Conservation (phyloP, 2,888 invertebrate species). For the Icerya purchasi region DNA sequence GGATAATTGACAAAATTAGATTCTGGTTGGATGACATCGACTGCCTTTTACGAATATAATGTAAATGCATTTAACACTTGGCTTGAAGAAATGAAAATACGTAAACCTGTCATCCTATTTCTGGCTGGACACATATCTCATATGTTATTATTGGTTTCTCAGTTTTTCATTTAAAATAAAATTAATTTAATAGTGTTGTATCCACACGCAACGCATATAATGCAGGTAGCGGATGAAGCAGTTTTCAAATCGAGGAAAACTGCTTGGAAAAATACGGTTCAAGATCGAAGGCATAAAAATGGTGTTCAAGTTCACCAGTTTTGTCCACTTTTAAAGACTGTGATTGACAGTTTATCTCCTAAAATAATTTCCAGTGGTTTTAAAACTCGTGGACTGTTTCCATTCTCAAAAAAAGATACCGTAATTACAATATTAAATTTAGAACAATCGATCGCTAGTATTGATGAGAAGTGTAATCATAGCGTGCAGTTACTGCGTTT, state of each 20-base stretch:
- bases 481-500: too few species aligned
- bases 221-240: not conserved
- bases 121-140: too few species aligned
- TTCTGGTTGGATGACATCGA: not conserved
- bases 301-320: not conserved
- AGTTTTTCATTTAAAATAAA: not conserved
- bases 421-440: not conserved
- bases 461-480: too few species aligned
- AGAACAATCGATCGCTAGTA: not conserved
- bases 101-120: not conserved
- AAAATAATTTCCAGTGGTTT: conserved; percentile 2
- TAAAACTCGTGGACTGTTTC: conserved; percentile 3
- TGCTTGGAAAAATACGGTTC: not conserved
- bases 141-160: too few species aligned
- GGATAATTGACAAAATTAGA: not conserved
- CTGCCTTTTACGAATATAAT: not conserved
- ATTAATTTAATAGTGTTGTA: not conserved
- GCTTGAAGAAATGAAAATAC: not conserved
- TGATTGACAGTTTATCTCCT: not conserved
- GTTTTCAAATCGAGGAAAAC: not conserved
- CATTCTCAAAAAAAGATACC: conserved; percentile 1
- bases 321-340: conserved; percentile 1
- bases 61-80: not conserved
- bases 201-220: not conserved
- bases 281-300: too few species aligned